Conservation (phyloP, 1,140 invertebrate species). For the Aethina tumida region DNA sequence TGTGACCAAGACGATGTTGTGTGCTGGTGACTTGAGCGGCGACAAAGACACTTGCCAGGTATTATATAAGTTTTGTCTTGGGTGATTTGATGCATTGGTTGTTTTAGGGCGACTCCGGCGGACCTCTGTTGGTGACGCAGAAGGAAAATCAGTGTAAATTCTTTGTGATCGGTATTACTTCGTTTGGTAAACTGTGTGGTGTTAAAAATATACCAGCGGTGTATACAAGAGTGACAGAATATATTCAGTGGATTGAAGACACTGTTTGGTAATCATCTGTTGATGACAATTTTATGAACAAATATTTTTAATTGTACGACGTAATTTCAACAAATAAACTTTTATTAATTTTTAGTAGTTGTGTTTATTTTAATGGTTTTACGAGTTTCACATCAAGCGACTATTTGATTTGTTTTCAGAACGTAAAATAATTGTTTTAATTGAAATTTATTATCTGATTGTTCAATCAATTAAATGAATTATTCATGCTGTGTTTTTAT, state of each 20-base stretch:
- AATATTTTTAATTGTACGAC: no score
- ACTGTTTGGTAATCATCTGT: constrained; percentile 29
- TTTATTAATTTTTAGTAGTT: no score
- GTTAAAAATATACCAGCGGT: constrained; percentile 42
- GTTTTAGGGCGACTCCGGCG: constrained; percentile 54
- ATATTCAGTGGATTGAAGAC: constrained; percentile 49
- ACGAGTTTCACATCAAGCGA: no score
- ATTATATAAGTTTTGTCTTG: constrained; percentile 1
- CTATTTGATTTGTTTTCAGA: no score
- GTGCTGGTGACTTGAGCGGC: constrained; percentile 57
- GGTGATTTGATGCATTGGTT: constrained; percentile 3
- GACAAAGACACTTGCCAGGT: constrained; percentile 72
- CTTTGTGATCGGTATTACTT: constrained; percentile 43
- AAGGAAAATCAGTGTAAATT: constrained; percentile 43
- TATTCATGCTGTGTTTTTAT: no score
- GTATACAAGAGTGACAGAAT: constrained; percentile 47
- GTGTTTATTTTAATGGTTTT: no score
- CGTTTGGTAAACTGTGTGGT: constrained; percentile 45
- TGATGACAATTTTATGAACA: constrained; percentile 3
- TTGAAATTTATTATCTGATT: no score
- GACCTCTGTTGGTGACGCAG: constrained; percentile 43
- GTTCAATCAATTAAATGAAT: no score
- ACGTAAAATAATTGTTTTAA: no score
- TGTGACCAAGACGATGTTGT: constrained; percentile 50
- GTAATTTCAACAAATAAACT: no score